phyloP scores from a whole-genome alignment of 2,113 vertebrate genomes.

The Clarias magur region DNA sequence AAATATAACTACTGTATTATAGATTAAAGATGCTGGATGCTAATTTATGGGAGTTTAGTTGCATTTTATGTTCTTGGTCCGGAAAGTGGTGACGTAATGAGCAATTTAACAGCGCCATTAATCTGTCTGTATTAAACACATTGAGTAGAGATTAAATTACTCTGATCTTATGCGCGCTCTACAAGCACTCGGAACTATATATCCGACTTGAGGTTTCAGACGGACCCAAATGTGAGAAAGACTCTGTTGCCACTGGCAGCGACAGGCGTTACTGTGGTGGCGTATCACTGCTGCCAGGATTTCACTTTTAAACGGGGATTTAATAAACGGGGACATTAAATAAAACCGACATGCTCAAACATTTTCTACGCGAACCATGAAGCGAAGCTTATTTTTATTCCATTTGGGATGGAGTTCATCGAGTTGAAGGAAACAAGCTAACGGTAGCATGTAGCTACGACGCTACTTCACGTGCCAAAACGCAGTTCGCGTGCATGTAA shows the following conservation, averaged over 20 bases:
- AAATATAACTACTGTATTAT: too few species aligned
- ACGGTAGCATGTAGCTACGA: background rate
- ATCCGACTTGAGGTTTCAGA: background rate
- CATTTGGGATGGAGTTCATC: background rate
- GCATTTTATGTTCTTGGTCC: background rate
- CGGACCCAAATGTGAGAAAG: conserved; percentile 31
- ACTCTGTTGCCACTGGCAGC: conserved; percentile 55
- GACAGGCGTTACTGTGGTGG: conserved; percentile 7
- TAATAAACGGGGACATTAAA: too few species aligned
- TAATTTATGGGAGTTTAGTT: too few species aligned
- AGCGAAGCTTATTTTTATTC: background rate
- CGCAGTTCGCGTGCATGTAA: background rate
- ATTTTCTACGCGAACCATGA: too few species aligned
- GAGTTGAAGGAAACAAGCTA: background rate
- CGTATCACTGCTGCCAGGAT: background rate
- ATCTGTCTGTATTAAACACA: background rate
- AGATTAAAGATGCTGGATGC: too few species aligned
- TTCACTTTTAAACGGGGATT: background rate
- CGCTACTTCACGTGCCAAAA: background rate
- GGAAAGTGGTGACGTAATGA: background rate
- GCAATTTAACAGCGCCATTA: background rate
- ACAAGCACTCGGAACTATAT: conserved; percentile 34
- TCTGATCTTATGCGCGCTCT: background rate
- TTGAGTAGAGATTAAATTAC: background rate
- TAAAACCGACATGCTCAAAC: background rate